Evolutionary conservation across 2,797 vertebrate genomes (phyloP).

Genomic region (Sebastes miniatus): DNA sequence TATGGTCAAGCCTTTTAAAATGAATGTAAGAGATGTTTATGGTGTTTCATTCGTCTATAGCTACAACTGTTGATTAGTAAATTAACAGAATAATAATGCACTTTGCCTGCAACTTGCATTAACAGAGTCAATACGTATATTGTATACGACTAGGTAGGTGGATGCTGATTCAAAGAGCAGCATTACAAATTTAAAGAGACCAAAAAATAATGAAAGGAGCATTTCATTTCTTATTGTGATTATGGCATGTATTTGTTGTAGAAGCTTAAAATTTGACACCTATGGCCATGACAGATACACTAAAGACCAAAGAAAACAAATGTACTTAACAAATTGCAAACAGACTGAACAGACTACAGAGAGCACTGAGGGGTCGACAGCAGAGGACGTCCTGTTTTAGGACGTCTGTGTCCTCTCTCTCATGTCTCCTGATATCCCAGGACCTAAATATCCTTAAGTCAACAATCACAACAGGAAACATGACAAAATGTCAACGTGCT

Average conservation of each 20-base stretch:
- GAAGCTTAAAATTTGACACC: no score
- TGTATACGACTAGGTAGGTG: not conserved
- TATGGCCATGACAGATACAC: not conserved
- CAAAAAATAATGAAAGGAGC: no score
- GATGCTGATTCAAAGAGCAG: not conserved
- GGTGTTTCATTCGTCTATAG: not conserved
- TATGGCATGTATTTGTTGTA: no score
- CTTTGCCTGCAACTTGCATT: not conserved
- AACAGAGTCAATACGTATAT: no score
- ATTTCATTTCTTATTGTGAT: no score
- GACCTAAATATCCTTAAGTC: constrained; percentile 39
- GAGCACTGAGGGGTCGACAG: not conserved
- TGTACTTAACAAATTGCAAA: not conserved
- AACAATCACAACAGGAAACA: constrained; percentile 20
- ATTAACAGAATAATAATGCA: not conserved
- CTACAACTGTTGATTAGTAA: not conserved
- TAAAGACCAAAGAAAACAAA: not conserved
- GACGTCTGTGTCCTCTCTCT: constrained; percentile 6
- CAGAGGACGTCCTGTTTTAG: constrained; percentile 35
- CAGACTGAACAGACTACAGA: not conserved
- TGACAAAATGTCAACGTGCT: not conserved
- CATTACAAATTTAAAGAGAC: no score
- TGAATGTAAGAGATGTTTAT: not conserved
- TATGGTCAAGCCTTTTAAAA: not conserved
- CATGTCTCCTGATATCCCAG: not conserved